Evolutionary conservation across 2,113 vertebrate genomes (phyloP).

Genomic region (Pedetes capensis): DNA sequence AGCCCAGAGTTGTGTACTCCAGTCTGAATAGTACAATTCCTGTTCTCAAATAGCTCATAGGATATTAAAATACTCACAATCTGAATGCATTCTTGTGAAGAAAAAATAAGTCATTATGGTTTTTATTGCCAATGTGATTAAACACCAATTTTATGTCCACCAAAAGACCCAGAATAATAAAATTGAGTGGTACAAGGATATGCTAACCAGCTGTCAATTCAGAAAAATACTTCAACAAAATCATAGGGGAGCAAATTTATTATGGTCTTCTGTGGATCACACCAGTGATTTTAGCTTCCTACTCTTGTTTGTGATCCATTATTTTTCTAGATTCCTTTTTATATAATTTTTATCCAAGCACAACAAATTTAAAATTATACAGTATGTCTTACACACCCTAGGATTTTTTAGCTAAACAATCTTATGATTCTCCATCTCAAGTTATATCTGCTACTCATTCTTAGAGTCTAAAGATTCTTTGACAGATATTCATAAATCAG

Average conservation of each 20-base stretch:
- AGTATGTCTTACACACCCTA: not conserved
- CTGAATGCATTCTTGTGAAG: not conserved
- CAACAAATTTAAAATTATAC: constrained; percentile 14
- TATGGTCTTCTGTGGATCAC: not conserved
- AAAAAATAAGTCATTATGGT: not conserved
- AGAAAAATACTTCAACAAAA: constrained; percentile 7
- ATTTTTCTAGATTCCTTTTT: constrained; percentile 24
- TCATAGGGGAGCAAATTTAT: not conserved
- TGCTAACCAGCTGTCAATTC: not conserved
- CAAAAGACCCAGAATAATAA: constrained; percentile 3
- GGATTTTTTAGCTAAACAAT: constrained; percentile 9
- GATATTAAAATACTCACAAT: not conserved
- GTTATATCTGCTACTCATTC: not conserved
- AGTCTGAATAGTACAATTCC: not conserved
- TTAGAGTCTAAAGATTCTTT: not conserved
- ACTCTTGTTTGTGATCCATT: not conserved
- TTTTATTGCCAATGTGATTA: constrained; percentile 51
- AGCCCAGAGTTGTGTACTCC: rapidly evolving
- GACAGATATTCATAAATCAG: constrained; percentile 40
- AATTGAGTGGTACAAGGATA: not conserved
- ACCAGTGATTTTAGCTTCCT: not conserved
- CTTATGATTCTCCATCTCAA: not conserved
- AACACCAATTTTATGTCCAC: constrained; percentile 42
- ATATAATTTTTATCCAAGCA: constrained; percentile 25
- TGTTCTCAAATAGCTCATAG: not conserved